phyloP scores from a whole-genome alignment of 2,113 vertebrate genomes.

The Coreoperca whiteheadi region DNA sequence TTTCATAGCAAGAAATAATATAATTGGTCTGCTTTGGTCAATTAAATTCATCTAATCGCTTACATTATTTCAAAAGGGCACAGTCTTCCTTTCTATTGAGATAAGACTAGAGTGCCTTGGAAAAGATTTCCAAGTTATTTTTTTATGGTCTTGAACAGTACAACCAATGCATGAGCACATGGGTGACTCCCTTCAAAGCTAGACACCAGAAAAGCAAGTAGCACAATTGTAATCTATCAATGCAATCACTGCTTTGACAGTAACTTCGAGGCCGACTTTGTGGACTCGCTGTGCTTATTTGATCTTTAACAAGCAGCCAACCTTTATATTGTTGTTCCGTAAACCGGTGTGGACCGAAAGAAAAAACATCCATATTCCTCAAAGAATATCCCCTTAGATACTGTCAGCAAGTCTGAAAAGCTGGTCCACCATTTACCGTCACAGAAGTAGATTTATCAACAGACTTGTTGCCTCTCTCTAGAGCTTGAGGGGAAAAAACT shows the following conservation, averaged over 20 bases:
- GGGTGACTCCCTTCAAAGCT: neutral
- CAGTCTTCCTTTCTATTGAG: neutral
- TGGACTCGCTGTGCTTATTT: constrained; percentile 16
- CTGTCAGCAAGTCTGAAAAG: constrained; percentile 15
- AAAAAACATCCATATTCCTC: constrained; percentile 6
- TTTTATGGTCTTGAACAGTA: neutral
- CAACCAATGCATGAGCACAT: neutral
- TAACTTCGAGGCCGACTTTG: constrained; percentile 5
- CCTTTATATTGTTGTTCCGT: constrained; percentile 23
- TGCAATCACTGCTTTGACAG: neutral
- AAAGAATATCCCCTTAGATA: neutral
- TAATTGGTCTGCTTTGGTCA: neutral
- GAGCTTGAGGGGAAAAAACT: neutral
- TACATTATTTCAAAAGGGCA: constrained; percentile 3
- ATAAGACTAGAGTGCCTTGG: neutral
- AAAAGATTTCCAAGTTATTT: neutral
- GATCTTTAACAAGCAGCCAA: constrained; percentile 26
- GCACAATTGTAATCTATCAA: neutral
- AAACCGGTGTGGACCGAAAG: neutral
- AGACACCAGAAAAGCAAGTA: neutral
- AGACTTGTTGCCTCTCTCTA: constrained; percentile 25
- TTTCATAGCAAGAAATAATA: neutral
- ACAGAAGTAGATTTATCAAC: constrained; percentile 31
- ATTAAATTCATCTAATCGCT: neutral
- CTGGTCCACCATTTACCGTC: constrained; percentile 11